Percentiles rank a stretch among this genome's conserved stretches.
Evolutionary conservation across 2,888 invertebrate species (phyloP).

Genomic region (Hirtodrosophila alboralis): DNA sequence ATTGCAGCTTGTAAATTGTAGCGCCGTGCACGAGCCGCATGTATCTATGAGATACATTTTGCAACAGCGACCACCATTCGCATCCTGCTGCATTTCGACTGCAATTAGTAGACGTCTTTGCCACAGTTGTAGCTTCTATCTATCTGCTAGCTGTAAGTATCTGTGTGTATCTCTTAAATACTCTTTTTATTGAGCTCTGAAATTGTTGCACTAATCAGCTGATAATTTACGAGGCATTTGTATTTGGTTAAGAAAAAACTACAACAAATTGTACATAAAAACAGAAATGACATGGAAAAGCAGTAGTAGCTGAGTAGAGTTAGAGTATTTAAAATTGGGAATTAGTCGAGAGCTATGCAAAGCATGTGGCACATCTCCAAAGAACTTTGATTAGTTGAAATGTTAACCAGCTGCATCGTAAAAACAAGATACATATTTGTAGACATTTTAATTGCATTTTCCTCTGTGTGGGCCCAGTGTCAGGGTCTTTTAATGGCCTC

Average conservation of each 20-base stretch:
- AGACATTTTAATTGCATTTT: conserved; percentile 18
- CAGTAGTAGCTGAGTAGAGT: no score
- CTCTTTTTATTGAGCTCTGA: conserved; percentile 58
- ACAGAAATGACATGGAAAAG: conserved; percentile 3
- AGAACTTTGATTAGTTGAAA: conserved; percentile 69
- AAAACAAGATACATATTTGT: conserved; percentile 41
- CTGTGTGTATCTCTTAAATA: conserved; percentile 16
- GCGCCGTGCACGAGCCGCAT: conserved; percentile 41
- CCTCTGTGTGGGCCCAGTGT: conserved; percentile 33
- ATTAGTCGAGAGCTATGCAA: conserved; percentile 68
- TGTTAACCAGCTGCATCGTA: conserved; percentile 59
- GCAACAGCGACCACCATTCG: conserved; percentile 7
- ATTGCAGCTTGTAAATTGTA: conserved; percentile 63
- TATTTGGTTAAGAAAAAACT: conserved; percentile 49
- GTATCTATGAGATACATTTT: conserved; percentile 65
- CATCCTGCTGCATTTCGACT: no score
- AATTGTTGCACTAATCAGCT: conserved; percentile 76
- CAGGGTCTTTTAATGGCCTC: conserved; percentile 35
- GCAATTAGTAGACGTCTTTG: conserved; percentile 41
- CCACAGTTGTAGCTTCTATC: conserved; percentile 1
- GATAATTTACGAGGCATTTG: conserved; percentile 68
- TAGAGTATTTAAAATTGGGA: conserved; percentile 28
- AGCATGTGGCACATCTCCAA: conserved; percentile 52
- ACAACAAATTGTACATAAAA: conserved; percentile 50
- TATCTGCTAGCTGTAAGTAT: no score